Evolutionary conservation across 92 coral and sea anemone species (phyloP).

Genomic region (Parazoanthus darwini): DNA sequence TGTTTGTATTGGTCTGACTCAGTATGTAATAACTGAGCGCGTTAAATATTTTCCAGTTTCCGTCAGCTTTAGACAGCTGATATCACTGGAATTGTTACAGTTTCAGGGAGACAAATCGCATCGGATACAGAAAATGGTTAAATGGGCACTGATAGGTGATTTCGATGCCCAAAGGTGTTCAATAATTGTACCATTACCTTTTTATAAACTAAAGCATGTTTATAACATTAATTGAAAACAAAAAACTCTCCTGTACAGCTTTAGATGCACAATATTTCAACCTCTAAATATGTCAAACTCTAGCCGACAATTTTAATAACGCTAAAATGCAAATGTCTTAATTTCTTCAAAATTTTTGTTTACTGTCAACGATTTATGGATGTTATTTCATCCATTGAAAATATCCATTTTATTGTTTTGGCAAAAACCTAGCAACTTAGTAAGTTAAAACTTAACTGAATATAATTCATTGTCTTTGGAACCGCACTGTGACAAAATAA

Average conservation of each 20-base stretch:
- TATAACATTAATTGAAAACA: background rate
- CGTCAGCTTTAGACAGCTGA: background rate
- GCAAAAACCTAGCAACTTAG: background rate
- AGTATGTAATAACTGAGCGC: background rate
- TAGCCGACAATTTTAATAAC: background rate
- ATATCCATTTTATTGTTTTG: background rate
- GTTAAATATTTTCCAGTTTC: background rate
- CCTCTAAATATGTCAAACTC: background rate
- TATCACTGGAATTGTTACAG: too few species aligned
- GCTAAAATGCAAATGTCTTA: background rate
- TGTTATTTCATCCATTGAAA: background rate
- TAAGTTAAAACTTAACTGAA: too few species aligned
- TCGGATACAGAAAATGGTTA: background rate
- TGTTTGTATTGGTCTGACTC: background rate
- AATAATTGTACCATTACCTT: background rate
- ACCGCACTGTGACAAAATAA: background rate
- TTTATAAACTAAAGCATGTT: background rate
- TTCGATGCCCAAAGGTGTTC: background rate
- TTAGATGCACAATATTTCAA: background rate
- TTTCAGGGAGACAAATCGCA: background rate
- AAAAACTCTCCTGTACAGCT: background rate
- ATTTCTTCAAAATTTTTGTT: background rate
- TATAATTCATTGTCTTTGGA: background rate
- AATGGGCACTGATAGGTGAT: background rate
- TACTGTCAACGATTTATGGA: background rate